Percentiles rank a stretch among this genome's conserved stretches.
Evolutionary conservation across 1,140 invertebrate genomes (phyloP).

Genomic region (Hylaeus volcanicus): DNA sequence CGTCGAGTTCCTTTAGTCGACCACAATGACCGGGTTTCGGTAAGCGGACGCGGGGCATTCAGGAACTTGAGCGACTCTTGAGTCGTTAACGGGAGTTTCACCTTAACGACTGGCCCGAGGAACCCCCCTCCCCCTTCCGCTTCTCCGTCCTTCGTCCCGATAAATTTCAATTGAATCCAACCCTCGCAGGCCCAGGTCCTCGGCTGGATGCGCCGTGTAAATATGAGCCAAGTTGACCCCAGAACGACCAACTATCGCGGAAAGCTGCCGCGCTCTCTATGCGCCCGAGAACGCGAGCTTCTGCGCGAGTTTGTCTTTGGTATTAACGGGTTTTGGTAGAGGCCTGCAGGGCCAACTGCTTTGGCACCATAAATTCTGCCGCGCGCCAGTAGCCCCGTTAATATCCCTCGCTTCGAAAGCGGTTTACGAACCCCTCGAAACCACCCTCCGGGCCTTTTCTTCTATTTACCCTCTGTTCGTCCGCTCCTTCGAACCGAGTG

Average conservation of each 20-base stretch:
- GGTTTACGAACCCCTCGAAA: slow-evolving; percentile 71
- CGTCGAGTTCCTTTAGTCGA: slow-evolving; percentile 26
- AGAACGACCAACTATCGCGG: slow-evolving; percentile 50
- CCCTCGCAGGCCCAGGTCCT: background rate
- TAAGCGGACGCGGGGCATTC: slow-evolving; percentile 26
- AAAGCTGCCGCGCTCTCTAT: slow-evolving; percentile 45
- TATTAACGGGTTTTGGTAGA: slow-evolving; percentile 70
- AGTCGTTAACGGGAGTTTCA: slow-evolving; percentile 57
- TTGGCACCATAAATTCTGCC: slow-evolving; percentile 71
- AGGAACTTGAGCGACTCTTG: slow-evolving; percentile 37
- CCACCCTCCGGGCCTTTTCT: slow-evolving; percentile 64
- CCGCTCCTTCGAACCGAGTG: slow-evolving; percentile 1
- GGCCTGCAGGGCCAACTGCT: slow-evolving; percentile 54
- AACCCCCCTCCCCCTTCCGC: background rate
- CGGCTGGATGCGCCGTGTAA: slow-evolving; percentile 47
- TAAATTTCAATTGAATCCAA: slow-evolving; percentile 57
- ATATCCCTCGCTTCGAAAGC: slow-evolving; percentile 73
- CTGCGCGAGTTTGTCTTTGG: slow-evolving; percentile 75
- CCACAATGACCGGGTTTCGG: slow-evolving; percentile 19
- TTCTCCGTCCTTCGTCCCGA: slow-evolving; percentile 9
- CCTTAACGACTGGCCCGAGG: slow-evolving; percentile 36
- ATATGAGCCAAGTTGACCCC: slow-evolving; percentile 57
- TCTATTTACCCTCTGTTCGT: slow-evolving; percentile 64
- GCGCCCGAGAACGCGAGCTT: slow-evolving; percentile 32
- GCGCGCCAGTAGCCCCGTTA: slow-evolving; percentile 65